Base-by-base conservation (phyloP, 37 sponge, comb jelly and placozoan species). In the Beroe ovata region DNA sequence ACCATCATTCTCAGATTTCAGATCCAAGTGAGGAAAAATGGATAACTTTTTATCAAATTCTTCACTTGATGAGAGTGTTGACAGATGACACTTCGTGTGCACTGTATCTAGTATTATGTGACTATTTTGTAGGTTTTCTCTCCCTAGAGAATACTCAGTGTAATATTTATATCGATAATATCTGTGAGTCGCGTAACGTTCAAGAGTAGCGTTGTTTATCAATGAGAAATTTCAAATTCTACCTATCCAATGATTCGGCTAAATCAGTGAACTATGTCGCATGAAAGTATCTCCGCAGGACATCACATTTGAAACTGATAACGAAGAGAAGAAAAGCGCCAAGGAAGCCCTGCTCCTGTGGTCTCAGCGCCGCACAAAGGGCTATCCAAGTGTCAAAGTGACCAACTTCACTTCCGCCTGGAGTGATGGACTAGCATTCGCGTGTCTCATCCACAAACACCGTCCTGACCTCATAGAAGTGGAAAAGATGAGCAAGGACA, bases 401-500 rank as follows among this genome's bases (percentile, higher is more conserved):
- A 66, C 93, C 62, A 95, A 97, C 91, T 97, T 97, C 91, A 91
- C 64, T 66, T 92, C 91, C 42, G 94, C 94, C 88, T 97, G 97
- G 97, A 94, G 89, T 34, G 93, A 92, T 60, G 97, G 97, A 23
- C 89, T 97, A 36, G 97, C 97, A 33, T 97, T 97, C 90, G 93
- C 93, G 90, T 95, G 95, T 58, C 92, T 97, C 88, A 97, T 97
- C n/a, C 97, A 97, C 90, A 95, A 94, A 64, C 95, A 95, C 93
- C 92, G 98, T 41, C 98, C 98, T 38, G 98, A 97, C 39, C 90
- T 97, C 81, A 88, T 97, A 32, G 94, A 93, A 60, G 94, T 72
- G 40, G 89, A 91, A 1, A 35, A 69, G 3, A 89, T 97, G 62
- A 61, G 64, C 1, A 72, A 93, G 29, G 91, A 60, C 0, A 64